Conservation (phyloP, 2,113 vertebrate genomes). For the Sialia sialis region DNA sequence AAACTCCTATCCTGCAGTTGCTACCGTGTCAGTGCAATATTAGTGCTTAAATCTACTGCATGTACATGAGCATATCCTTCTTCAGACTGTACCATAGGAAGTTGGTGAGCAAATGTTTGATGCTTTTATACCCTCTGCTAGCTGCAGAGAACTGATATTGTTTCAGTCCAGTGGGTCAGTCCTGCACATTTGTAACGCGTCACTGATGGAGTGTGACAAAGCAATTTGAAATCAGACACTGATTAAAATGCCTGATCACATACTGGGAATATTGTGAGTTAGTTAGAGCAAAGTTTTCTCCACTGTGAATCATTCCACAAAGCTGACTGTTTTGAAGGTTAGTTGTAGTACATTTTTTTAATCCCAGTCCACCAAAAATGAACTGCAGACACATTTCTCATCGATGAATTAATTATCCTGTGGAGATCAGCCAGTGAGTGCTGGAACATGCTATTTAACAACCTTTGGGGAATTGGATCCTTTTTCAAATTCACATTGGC, state of each 20-base stretch:
- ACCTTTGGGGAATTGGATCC: conserved; percentile 28
- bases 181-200: neutral
- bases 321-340: conserved; percentile 61
- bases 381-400: conserved; percentile 55
- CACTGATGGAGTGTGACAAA: neutral
- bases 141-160: neutral
- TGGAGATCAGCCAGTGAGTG: conserved; percentile 44
- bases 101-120: neutral
- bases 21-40: rapidly evolving
- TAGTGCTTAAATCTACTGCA: neutral
- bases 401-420: conserved; percentile 68
- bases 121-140: neutral
- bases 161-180: neutral
- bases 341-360: conserved; percentile 52
- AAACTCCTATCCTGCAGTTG: neutral
- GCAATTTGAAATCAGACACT: neutral
- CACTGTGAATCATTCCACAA: conserved; percentile 3
- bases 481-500: conserved; percentile 37
- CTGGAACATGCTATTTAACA: conserved; percentile 58
- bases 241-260: conserved; percentile 41
- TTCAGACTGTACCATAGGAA: neutral
- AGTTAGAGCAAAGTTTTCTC: neutral
- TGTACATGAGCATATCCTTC: neutral
- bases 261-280: neutral
- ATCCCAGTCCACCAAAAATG: conserved; percentile 51